Percentiles rank a stretch among this genome's conserved stretches.
phyloP scores from a whole-genome alignment of 2,113 vertebrate genomes.

The Isurus oxyrinchus region DNA sequence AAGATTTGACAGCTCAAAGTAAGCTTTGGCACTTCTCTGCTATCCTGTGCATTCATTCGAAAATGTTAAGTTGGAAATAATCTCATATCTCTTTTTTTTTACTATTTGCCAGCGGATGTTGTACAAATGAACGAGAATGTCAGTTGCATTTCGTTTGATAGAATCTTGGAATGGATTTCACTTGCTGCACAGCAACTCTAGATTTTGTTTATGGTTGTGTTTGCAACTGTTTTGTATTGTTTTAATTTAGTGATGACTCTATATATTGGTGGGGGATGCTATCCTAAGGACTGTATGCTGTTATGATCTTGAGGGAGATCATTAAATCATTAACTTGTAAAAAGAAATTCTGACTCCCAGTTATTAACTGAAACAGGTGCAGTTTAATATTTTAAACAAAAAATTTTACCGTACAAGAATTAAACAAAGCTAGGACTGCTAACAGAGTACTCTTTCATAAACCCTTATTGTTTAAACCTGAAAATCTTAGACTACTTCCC shows the following conservation, averaged over 20 bases:
- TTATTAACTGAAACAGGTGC: no score
- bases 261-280: background rate
- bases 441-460: no score
- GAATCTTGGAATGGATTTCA: background rate
- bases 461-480: no score
- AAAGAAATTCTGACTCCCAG: no score
- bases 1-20: background rate
- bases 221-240: background rate
- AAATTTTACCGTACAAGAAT: no score
- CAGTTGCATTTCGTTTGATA: background rate
- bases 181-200: background rate
- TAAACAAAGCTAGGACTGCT: no score
- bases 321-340: no score
- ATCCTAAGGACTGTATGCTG: background rate
- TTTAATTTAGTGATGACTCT: background rate
- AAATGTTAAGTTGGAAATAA: background rate
- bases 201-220: background rate
- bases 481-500: no score
- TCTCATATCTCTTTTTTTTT: background rate
- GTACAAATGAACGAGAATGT: background rate
- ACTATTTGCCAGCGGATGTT: background rate
- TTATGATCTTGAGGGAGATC: no score
- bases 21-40: background rate
- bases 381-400: no score
- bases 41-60: background rate